Conservation (phyloP, 2,888 invertebrate species). For the Parnassius mnemosyne region DNA sequence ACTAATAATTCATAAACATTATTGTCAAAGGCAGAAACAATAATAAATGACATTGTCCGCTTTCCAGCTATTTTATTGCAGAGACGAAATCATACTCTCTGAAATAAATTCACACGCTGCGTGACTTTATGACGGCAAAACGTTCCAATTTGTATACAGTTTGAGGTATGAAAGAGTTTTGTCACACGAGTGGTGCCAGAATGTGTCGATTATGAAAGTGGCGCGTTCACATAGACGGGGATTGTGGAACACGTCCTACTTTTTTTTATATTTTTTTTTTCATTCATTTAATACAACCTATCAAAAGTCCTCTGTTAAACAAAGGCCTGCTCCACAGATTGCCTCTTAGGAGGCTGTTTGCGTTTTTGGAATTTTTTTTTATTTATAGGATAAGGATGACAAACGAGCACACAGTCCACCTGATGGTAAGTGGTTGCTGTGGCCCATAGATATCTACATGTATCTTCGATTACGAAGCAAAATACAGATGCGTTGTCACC, state of each 20-base stretch:
- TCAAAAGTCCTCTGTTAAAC: no score
- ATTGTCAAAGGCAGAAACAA: not conserved
- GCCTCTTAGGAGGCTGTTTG: no score
- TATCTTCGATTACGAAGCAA: no score
- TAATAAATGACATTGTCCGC: conserved; percentile 2
- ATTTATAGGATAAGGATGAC: no score
- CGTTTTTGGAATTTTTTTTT: no score
- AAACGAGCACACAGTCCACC: no score
- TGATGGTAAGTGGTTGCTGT: no score
- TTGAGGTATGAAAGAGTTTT: conserved; percentile 1
- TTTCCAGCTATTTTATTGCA: conserved; percentile 12
- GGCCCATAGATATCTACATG: no score
- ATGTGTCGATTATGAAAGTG: not conserved
- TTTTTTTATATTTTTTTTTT: no score
- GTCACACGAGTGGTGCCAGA: conserved; percentile 8
- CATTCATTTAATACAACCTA: no score
- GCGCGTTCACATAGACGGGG: conserved; percentile 2
- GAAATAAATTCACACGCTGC: conserved; percentile 14
- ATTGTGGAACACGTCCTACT: not conserved
- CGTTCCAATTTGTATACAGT: conserved; percentile 9
- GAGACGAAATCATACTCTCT: conserved; percentile 6
- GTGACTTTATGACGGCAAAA: conserved; percentile 18
- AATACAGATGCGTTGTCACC: no score
- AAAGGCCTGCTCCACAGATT: no score
- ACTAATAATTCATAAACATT: not conserved